Evolutionary conservation across 2,113 vertebrate genomes (phyloP), one percentile per base, ranked within the genome.

Genomic region (Larimichthys crocea): DNA sequence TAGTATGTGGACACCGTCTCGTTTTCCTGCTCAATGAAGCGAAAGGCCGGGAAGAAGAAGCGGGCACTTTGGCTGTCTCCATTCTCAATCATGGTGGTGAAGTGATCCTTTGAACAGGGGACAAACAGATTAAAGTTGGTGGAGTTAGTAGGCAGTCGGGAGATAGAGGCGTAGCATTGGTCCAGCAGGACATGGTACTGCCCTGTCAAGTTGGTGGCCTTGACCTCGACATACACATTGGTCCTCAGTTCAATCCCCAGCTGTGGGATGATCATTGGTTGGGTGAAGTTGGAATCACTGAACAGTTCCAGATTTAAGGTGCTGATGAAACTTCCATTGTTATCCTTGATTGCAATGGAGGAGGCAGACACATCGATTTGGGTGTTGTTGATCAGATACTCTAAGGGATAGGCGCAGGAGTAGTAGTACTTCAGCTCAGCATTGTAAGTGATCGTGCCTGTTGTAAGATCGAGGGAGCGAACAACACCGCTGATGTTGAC

Each of bases 331-430:
- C 91, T 96, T 3, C 94, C 95, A 35, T 94, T 95, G 82, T 92
- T 95, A 77, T 94, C 92, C 66, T 80, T 92, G n/a, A 94, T 61
- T 7, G 93, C 88, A n/a, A 94, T 80, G 73, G 92, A 92, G 40
- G 93, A 91, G 12, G 88, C 88, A 61, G 93, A 95, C 92, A 95
- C 91, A 29, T 93, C 90, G 0, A 95, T 63, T 82, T 92, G 85
- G 7, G 94, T 95, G 92, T 95, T 94, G 92, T 95, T 96, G 61
- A 96, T 65, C 42, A 95, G 85, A 73, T 96, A 94, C 65, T 95
- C 92, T 77, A 95, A 79, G 5, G 94, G 92, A 49, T 95, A 96
- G 52, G 84, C 80, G 22, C 95, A 96, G 46, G 94, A 96, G 87
- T 95, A 96, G 72, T 84, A 92, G 86, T 96, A 96, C 83, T 92